Base-by-base conservation (phyloP, 1,140 invertebrate genomes). In the Fopius arisanus region DNA sequence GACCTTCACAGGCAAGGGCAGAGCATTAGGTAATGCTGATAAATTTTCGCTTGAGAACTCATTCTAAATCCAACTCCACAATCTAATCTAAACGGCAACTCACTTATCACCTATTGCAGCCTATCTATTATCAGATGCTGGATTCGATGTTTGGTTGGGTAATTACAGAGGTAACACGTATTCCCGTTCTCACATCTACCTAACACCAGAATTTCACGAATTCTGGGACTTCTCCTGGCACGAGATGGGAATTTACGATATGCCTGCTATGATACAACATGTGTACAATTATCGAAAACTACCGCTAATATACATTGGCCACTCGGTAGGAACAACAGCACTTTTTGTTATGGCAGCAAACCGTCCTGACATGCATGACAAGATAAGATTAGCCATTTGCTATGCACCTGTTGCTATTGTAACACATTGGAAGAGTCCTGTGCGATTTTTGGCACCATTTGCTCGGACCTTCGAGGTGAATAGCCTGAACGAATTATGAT, bases 361-460 rank as follows among this genome's bases (percentile, higher is more conserved):
- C 70, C 83, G 84, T 54, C 90, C 92, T 0, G 86, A 91, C 33
- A 89, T 91, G 2, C 69, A 72, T 7, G 28, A 67, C 6, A 78
- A 78, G 87, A 77, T 92, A 16, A 81, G 88, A 83, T 82, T 88
- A 71, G 90, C 94, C 86, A 88, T 91, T 66, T 89, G 88, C 71
- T 84, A 97, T 37, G 95, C 93, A 0, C 96, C 96, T 0, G 91
- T 95, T 0, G 92, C 91, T 0, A 94, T 89, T 77, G 89, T 95
- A 81, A 87, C 88, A 0, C 86, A 95, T 72, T 89, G 95, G 2
- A 91, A 89, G 79, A 93, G 92, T 75, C 94, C 94, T 6, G 84
- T 94, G 26, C 82, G 88, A 78, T 83, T 90, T 23, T 72, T 94
- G 1, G 90, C 91, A 0, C 90, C 89, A n/a, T n/a, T n/a, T n/a